phyloP scores from a whole-genome alignment of 2,888 invertebrate species.

The Idaea aversata region DNA sequence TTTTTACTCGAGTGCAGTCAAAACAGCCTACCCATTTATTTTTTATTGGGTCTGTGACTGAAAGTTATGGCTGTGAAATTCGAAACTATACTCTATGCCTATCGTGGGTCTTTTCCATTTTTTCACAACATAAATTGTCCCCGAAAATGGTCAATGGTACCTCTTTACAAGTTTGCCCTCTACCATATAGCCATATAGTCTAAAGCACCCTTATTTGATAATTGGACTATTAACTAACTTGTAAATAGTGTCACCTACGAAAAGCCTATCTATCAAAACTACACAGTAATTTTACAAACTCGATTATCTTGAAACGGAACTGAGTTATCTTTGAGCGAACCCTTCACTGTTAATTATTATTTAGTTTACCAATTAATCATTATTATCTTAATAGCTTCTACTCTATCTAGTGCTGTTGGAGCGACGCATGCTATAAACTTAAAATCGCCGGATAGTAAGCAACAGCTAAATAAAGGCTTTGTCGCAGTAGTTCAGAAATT shows the following conservation, averaged over 20 bases:
- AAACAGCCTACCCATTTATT: too few relatives aligned
- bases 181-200: neutral
- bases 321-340: neutral
- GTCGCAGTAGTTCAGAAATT: too few relatives aligned
- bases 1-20: too few relatives aligned
- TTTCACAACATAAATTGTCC: too few relatives aligned
- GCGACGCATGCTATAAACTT: neutral
- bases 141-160: too few relatives aligned
- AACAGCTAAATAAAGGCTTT: too few relatives aligned
- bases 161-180: neutral
- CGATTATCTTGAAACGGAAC: constrained; percentile 2
- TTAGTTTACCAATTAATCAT: constrained; percentile 21
- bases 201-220: neutral
- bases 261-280: constrained; percentile 8
- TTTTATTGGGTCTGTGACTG: too few relatives aligned
- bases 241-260: neutral
- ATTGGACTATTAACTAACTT: neutral
- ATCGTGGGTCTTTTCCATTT: too few relatives aligned
- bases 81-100: too few relatives aligned
- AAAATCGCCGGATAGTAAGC: neutral
- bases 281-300: neutral
- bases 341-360: constrained; percentile 12
- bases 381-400: constrained; percentile 14
- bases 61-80: too few relatives aligned
- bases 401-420: neutral